phyloP scores from a whole-genome alignment of 1,140 invertebrate genomes.

The Drosophila nasuta region DNA sequence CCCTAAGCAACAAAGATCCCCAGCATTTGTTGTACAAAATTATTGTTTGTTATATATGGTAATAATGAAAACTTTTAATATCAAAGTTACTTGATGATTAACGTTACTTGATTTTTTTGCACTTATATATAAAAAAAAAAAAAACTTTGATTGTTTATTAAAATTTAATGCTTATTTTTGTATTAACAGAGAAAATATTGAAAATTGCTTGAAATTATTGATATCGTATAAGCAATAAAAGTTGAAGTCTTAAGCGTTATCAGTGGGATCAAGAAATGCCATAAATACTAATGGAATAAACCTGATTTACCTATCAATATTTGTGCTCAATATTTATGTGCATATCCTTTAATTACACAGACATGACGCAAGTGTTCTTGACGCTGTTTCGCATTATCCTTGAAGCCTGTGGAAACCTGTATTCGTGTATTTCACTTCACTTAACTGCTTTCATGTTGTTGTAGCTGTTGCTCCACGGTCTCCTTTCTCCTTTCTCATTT shows the following conservation, averaged over 20 bases:
- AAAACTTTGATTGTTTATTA: too few relatives aligned
- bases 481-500: too few relatives aligned
- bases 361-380: slow-evolving; percentile 10
- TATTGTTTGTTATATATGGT: too few relatives aligned
- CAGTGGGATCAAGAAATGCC: neutral
- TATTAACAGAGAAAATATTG: too few relatives aligned
- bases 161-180: too few relatives aligned
- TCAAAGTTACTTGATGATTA: too few relatives aligned
- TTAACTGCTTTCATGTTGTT: neutral
- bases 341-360: slow-evolving; percentile 32
- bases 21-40: too few relatives aligned
- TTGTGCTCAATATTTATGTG: slow-evolving; percentile 1
- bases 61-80: too few relatives aligned
- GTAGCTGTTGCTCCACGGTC: too few relatives aligned
- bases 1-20: too few relatives aligned
- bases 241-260: neutral
- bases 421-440: neutral
- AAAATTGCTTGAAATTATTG: neutral
- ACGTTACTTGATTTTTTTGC: too few relatives aligned
- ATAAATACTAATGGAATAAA: slow-evolving; percentile 14
- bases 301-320: slow-evolving; percentile 8
- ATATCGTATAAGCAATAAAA: neutral
- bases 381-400: slow-evolving; percentile 12
- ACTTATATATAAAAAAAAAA: too few relatives aligned
- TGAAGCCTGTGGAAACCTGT: neutral